A percentile compares a stretch with the other conserved stretches of the same genome.
phyloP scores from a whole-genome alignment of 2,797 vertebrate species.

The Adelosebastes latens region DNA sequence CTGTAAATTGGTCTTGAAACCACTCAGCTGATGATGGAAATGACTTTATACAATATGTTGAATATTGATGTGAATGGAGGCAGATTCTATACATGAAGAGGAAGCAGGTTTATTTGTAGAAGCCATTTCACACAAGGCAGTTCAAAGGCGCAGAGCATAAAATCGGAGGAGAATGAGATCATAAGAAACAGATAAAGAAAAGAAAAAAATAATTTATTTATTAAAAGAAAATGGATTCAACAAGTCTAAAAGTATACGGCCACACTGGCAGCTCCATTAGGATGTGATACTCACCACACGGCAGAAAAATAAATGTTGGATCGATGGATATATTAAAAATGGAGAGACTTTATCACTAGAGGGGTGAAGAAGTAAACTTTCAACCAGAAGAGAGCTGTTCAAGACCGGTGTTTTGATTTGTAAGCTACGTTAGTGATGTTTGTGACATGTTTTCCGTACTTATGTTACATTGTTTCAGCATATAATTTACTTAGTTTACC shows the following conservation, averaged over 20 bases:
- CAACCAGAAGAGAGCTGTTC: too few relatives aligned
- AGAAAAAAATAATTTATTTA: neutral
- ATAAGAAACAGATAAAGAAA: neutral
- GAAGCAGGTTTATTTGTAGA: neutral
- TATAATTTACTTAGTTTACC: too few relatives aligned
- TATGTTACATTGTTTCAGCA: too few relatives aligned
- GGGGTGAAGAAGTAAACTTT: too few relatives aligned
- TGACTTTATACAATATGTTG: neutral
- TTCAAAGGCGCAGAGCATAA: neutral
- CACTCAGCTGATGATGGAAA: neutral
- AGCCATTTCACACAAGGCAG: neutral
- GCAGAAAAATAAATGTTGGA: neutral
- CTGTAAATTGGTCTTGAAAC: conserved; percentile 1
- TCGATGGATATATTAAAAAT: neutral
- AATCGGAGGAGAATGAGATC: neutral
- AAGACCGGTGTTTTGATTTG: too few relatives aligned
- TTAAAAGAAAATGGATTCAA: neutral
- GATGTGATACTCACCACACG: neutral
- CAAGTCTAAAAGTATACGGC: too few relatives aligned
- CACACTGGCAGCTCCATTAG: neutral
- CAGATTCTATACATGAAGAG: neutral
- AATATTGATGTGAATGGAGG: conserved; percentile 1
- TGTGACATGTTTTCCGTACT: too few relatives aligned
- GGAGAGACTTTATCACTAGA: neutral
- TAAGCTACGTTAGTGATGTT: too few relatives aligned